Base-by-base conservation (phyloP, 2,797 vertebrate genomes). In the Acanthopagrus latus region DNA sequence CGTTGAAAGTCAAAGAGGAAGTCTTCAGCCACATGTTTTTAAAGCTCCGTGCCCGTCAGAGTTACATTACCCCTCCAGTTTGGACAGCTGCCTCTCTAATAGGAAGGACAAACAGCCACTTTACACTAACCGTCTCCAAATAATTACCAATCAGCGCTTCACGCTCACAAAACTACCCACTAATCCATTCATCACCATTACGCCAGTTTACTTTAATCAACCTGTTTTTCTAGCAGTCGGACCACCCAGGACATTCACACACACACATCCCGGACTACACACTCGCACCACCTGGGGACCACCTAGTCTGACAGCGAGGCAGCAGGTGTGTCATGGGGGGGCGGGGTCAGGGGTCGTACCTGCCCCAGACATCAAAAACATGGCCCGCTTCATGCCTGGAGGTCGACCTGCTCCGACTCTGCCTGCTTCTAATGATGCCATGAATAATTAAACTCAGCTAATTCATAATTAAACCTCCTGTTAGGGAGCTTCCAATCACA, bases 201-300 rank as follows among this genome's bases (percentile, higher is more conserved):
- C 55, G 12, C 27, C 23, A 48, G 43, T 80, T 79, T 56, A 66
- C 38, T 18, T 71, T 44, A 11, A 69, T 79, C 18, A 65, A 29
- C n/a, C n/a, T 5, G 52, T 73, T 80, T 73, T 60, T 65, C 68
- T 46, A 38, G 52, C 46, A 10, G 50, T 33, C 5, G 66, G 74
- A 87, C 85, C 76, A 81, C 85, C 83, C 50, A 46, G 50, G 48
- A 10, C 52, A 14, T 13, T 29, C 20, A 7, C 11, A 6, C 20
- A 27, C 74, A 20, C 69, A 74, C 54, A 51, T n/a, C 29, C 29
- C 29, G 6, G 6, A 6, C 33, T 33, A 27, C 44, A 38, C 60
- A 38, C 54, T 44, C 43, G 16, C 57, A 43, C 72, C 82, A 79
- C 79, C 85, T 81, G 73, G 64, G 44, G 85, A 88, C 86, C 90